Base-by-base conservation (phyloP, 2,113 vertebrate genomes). In the Microcebus murinus region DNA sequence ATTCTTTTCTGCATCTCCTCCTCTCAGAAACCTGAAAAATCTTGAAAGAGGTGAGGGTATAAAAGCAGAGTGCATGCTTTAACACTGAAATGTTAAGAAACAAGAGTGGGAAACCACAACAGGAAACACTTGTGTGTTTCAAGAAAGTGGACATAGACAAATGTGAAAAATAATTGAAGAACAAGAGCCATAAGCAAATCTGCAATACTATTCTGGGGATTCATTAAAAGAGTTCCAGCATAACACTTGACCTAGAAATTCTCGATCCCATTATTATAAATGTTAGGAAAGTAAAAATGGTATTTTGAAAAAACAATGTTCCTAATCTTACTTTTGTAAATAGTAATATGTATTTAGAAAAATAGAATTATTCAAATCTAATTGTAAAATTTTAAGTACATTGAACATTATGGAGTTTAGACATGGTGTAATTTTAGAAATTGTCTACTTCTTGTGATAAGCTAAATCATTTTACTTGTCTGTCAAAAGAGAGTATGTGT, bases 281-380 rank as follows among this genome's bases (percentile, higher is more conserved):
- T 8, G 0, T 23, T 61, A 93, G 77, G 67, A 90, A 92, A 96
- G 68, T 87, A 79, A 90, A 67, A 85, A 74, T 63, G 63, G 52
- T 59, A 96, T 76, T 97, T 90, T 89, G 95, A 96, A 96, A 87
- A 90, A 95, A 90, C 14, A 81, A 83, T 36, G 1, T 59, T 91
- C 20, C 63, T 83, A 84, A 80, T 61, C 11, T 73, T 59, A 45
- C n/a, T 67, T 94, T 12, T 91, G 91, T 97, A 98, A 98, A 57
- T 92, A 94, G 87, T 90, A 96, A 61, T 82, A 94, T 79, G 95
- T 84, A 95, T 96, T 96, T 96, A 98, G 74, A 98, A 97, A 97
- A 97, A 94, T 57, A 92, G 0, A 93, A 81, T 97, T 42, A 86
- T 48, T 86, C 52, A 97, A 96, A 70, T 73, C 4, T 81, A 76